These are phyloP conservation scores for Pandion haliaetus DNA, from an alignment of 2,113 vertebrate genomes.

Conservation along the genomic window DNA sequence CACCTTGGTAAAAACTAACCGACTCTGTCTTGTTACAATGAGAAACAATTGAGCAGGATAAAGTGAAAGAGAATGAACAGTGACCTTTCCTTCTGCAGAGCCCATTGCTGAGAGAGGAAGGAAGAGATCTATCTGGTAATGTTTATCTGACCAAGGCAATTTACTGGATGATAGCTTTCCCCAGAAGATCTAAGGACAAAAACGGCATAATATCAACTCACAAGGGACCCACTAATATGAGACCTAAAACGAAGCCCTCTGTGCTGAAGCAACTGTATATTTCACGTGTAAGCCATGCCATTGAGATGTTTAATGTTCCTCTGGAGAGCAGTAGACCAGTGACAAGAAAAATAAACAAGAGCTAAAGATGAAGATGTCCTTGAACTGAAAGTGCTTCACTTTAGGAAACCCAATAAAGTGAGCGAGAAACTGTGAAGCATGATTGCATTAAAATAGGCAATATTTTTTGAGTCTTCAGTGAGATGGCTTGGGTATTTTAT, in stretches of 20 bases:
- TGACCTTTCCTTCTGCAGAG: slow-evolving; percentile 47
- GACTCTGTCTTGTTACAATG: neutral
- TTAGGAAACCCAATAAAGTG: slow-evolving; percentile 47
- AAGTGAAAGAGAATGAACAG: slow-evolving; percentile 33
- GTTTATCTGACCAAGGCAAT: slow-evolving; percentile 62
- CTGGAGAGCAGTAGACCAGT: slow-evolving; percentile 56
- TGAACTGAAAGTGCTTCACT: slow-evolving; percentile 57
- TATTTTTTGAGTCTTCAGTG: slow-evolving; percentile 20
- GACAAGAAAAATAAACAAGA: slow-evolving; percentile 72
- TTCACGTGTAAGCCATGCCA: slow-evolving; percentile 39
- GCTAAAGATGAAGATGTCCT: slow-evolving; percentile 64
- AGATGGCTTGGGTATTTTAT: neutral
- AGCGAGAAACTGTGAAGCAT: slow-evolving; percentile 26
- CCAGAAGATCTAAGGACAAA: slow-evolving; percentile 62
- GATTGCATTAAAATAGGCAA: slow-evolving; percentile 24
- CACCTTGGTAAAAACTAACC: slow-evolving; percentile 28
- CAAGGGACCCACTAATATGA: slow-evolving; percentile 46
- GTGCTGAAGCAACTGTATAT: slow-evolving; percentile 52
- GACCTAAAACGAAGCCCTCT: slow-evolving; percentile 56
- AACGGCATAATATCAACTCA: slow-evolving; percentile 54
- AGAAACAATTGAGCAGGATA: slow-evolving; percentile 30
- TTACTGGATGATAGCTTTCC: slow-evolving; percentile 64
- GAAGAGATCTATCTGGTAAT: slow-evolving; percentile 55
- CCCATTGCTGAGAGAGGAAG: slow-evolving; percentile 29
- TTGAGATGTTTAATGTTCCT: slow-evolving; percentile 59